Base-by-base conservation (phyloP, 2,797 vertebrate species). In the Valencia hispanica region DNA sequence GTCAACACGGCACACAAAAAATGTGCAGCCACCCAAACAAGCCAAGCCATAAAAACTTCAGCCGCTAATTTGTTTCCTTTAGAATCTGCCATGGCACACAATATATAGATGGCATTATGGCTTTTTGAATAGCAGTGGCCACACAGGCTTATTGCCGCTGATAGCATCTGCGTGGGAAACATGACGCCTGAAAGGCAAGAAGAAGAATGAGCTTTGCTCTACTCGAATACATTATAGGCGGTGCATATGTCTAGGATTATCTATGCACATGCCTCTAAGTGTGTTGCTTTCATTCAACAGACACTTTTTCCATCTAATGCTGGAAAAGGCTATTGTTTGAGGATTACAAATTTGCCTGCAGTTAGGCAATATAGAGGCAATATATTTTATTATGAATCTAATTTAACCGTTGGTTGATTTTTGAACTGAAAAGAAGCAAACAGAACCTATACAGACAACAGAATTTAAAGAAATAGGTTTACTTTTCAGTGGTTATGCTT, bases 81-180 rank as follows among this genome's bases (percentile, higher is more conserved):
- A 70, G 43, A 81, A 74, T 86, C 69, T 71, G 78, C 82, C 82
- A 72, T 47, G 70, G 74, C 80, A 70, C 72, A 63, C 32, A 89
- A 88, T 88, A 75, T 83, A 86, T 57, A 78, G 75, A 45, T 22
- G n/a, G 66, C 78, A 81, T 81, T 72, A 81, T 85, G 80, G 74
- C 36, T 47, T 73, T 81, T 55, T 88, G 84, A 92, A 92, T 84
- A 80, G 84, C 78, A 82, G 73, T 70, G 81, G 84, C 86, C 84
- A 81, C 70, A 27, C 55, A 20, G 87, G 77, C 69, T 77, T 85
- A 86, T 82, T 90, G 84, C 76, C 53, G 81, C 80, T 73, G 91
- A 89, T 90, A 83, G 81, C 87, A 88, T 91, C 91, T 82, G 78
- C 72, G 79, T 83, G 82, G 79, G 75, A 74, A 91, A 90, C 82